A percentile compares a stretch with the other conserved stretches of the same genome.
Evolutionary conservation across 2,888 invertebrate species (phyloP).

Genomic region (Ptychoptera contaminata): DNA sequence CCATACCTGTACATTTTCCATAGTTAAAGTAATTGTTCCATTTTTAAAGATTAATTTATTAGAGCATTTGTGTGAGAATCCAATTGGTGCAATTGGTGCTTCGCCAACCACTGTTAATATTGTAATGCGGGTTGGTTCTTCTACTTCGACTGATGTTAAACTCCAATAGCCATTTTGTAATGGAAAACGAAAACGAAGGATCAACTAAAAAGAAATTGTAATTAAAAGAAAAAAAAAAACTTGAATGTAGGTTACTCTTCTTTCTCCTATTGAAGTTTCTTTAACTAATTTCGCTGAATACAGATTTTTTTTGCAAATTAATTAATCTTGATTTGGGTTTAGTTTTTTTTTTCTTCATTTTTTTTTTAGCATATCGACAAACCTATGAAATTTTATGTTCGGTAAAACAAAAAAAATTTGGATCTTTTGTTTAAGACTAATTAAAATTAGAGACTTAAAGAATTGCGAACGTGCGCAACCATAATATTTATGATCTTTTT

Average conservation of each 20-base stretch:
- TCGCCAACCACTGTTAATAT: slow-evolving; percentile 19
- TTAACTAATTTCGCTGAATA: too few relatives aligned
- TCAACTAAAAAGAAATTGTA: slow-evolving; percentile 26
- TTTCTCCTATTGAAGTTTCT: too few relatives aligned
- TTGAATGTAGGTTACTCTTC: not conserved
- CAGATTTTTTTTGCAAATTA: too few relatives aligned
- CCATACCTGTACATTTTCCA: slow-evolving; percentile 37
- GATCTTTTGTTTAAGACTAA: too few relatives aligned
- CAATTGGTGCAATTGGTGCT: slow-evolving; percentile 35
- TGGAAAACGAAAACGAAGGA: slow-evolving; percentile 40
- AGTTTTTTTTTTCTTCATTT: too few relatives aligned
- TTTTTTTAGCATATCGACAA: too few relatives aligned
- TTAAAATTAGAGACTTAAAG: too few relatives aligned
- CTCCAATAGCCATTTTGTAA: slow-evolving; percentile 37
- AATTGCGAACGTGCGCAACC: too few relatives aligned
- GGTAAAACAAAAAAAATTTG: too few relatives aligned
- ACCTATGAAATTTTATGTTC: too few relatives aligned
- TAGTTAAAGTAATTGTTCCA: slow-evolving; percentile 32
- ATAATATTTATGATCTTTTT: too few relatives aligned
- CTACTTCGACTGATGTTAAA: slow-evolving; percentile 39
- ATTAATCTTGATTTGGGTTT: too few relatives aligned
- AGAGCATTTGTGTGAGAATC: slow-evolving; percentile 39
- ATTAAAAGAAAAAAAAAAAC: not conserved
- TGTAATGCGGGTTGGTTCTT: slow-evolving; percentile 25
- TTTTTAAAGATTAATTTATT: slow-evolving; percentile 34